A percentile compares a stretch with the other conserved stretches of the same genome.
Conservation (phyloP, 2,888 invertebrate genomes). For the Mactromeris polynyma region DNA sequence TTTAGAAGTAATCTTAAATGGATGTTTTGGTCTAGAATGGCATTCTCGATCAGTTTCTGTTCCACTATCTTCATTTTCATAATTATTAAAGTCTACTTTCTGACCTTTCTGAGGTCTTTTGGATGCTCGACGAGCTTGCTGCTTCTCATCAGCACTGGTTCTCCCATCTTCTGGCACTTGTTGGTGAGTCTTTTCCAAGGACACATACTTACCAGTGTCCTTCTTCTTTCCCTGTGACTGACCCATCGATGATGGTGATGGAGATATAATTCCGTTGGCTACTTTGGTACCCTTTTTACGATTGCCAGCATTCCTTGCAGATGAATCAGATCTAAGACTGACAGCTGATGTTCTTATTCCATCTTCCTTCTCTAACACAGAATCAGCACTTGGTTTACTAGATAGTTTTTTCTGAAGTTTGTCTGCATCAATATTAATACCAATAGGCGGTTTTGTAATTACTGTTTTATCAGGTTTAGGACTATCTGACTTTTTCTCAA, state of each 20-base stretch:
- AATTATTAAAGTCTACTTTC: constrained; percentile 51
- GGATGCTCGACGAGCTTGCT: constrained; percentile 4
- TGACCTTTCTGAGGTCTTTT: constrained; percentile 20
- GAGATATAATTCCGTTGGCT: constrained; percentile 35
- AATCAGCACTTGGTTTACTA: constrained; percentile 50
- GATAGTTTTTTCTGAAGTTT: constrained; percentile 39
- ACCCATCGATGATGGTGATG: constrained; percentile 54
- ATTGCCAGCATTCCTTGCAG: constrained; percentile 33
- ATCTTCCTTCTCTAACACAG: constrained; percentile 59
- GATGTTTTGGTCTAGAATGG: constrained; percentile 39
- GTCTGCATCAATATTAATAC: constrained; percentile 35
- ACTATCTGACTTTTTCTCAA: constrained; percentile 38
- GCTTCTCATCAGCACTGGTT: neutral
- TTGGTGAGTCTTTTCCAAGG: constrained; percentile 48
- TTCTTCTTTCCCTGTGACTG: constrained; percentile 43
- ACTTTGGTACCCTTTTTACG: constrained; percentile 37
- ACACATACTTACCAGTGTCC: constrained; percentile 56
- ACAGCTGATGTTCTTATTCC: constrained; percentile 56
- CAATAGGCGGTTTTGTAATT: constrained; percentile 46
- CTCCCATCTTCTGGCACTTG: constrained; percentile 22
- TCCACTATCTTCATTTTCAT: constrained; percentile 67
- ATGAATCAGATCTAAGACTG: constrained; percentile 50
- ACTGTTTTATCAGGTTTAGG: constrained; percentile 38
- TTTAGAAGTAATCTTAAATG: constrained; percentile 40
- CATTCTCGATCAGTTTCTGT: constrained; percentile 58